Evolutionary conservation across 2,888 invertebrate species (phyloP), one percentile per base, ranked within the genome.

Genomic region (Agriotes lineatus): DNA sequence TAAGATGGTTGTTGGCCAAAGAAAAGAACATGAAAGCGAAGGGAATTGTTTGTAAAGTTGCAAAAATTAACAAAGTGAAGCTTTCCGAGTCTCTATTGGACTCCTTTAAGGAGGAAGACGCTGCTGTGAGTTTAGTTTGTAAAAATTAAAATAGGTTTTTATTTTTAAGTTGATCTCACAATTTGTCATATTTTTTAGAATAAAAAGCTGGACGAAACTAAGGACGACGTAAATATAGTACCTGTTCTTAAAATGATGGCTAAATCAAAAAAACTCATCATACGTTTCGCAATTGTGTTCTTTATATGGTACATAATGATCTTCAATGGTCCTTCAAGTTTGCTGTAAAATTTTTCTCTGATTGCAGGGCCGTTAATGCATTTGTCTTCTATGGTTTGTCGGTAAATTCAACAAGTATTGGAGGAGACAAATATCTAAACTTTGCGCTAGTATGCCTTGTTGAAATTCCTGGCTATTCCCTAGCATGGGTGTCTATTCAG

Each of bases 331-430:
- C n/a, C n/a, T n/a, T n/a, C n/a, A n/a, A n/a, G n/a, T n/a, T n/a
- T n/a, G n/a, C n/a, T n/a, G n/a, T n/a, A n/a, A n/a, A n/a, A n/a
- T n/a, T 48, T 48, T 3, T 48, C 1, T 9, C 0, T 39, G 12
- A 5, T 1, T 81, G 74, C 60, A 85, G 88, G 90, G 86, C 87
- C 18, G 87, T 90, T 1, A 90, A 89, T 77, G 89, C 90, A 0
- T 89, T 91, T 68, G 89, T 91, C 2, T 92, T 88, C 76, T 92
- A 91, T 76, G 92, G 91, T 0, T 82, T 92, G 22, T 90, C 90
- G 0, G 82, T 91, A 19, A 91, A 90, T 78, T 87, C 91, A 0
- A 90, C 89, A 0, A 88, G 86, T 54, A 85, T 92, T 67, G 88
- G 88, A 64, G 91, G 91, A 9, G 88, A 91, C 78, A 90, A 90